A percentile compares a stretch with the other conserved stretches of the same genome.
These are phyloP conservation scores for Pelusios castaneus DNA, from an alignment of 2,113 vertebrate genomes.

Conservation along the genomic window DNA sequence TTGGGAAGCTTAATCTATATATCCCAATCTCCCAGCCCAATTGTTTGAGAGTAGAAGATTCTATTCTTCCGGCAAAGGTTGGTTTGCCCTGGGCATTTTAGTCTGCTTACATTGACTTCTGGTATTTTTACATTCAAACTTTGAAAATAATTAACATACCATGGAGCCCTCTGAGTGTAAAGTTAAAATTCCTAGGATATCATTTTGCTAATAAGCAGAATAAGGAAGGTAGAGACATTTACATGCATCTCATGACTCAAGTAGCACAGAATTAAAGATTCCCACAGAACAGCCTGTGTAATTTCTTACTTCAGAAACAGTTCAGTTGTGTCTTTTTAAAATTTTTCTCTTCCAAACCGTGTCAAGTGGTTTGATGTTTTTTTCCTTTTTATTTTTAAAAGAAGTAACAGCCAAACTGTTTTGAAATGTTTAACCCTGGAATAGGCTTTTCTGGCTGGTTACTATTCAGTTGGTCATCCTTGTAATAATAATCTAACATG, in stretches of 20 bases:
- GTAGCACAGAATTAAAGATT: neutral
- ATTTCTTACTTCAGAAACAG: neutral
- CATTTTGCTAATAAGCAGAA: neutral
- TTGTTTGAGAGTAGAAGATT: neutral
- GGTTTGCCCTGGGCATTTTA: neutral
- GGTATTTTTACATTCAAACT: neutral
- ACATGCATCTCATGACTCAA: neutral
- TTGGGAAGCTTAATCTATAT: neutral
- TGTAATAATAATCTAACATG: neutral
- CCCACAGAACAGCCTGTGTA: neutral
- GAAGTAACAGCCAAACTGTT: neutral
- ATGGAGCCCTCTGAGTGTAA: neutral
- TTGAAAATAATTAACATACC: neutral
- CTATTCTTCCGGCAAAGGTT: neutral
- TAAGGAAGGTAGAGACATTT: neutral
- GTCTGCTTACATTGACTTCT: neutral
- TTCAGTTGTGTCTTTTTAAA: neutral
- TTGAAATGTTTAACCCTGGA: neutral
- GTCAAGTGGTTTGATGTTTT: neutral
- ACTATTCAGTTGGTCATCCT: neutral
- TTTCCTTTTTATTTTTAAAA: neutral
- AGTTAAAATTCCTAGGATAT: neutral
- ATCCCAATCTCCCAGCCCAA: neutral
- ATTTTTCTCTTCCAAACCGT: neutral
- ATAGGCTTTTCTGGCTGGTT: neutral